phyloP scores from a whole-genome alignment of 2,888 invertebrate genomes.

The Helicoverpa assulta region DNA sequence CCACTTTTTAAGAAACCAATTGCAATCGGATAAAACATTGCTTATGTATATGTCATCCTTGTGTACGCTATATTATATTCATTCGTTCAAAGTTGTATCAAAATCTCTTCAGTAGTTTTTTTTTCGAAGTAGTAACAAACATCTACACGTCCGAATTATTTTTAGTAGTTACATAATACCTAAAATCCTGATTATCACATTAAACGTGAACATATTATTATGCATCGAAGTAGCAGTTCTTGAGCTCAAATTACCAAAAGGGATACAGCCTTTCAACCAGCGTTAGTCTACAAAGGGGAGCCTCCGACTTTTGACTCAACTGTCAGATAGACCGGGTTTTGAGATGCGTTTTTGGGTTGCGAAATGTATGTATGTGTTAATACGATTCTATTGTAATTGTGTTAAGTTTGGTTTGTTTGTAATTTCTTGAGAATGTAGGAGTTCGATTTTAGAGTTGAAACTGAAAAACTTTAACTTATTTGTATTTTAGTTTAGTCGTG shows the following conservation, averaged over 20 bases:
- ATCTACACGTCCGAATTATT: no score
- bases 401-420: no score
- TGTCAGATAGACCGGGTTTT: slow-evolving; percentile 32
- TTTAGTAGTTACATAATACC: no score
- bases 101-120: no score
- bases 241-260: slow-evolving; percentile 19
- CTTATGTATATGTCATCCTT: no score
- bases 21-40: no score
- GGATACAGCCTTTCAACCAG: slow-evolving; percentile 32
- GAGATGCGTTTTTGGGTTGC: slow-evolving; percentile 15
- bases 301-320: slow-evolving; percentile 58
- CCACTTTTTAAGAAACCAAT: no score
- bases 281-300: slow-evolving; percentile 37
- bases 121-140: no score
- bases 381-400: slow-evolving; percentile 9
- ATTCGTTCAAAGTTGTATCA: no score
- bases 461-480: no score
- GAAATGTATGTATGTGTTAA: background rate
- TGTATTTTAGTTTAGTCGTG: no score
- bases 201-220: background rate
- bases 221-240: slow-evolving; percentile 11
- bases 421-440: background rate
- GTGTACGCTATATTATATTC: no score
- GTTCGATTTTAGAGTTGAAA: background rate
- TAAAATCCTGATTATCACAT: slow-evolving; percentile 34